These are phyloP conservation scores for Protosalanx chinensis DNA, from an alignment of 2,797 vertebrate genomes.

Conservation along the genomic window DNA sequence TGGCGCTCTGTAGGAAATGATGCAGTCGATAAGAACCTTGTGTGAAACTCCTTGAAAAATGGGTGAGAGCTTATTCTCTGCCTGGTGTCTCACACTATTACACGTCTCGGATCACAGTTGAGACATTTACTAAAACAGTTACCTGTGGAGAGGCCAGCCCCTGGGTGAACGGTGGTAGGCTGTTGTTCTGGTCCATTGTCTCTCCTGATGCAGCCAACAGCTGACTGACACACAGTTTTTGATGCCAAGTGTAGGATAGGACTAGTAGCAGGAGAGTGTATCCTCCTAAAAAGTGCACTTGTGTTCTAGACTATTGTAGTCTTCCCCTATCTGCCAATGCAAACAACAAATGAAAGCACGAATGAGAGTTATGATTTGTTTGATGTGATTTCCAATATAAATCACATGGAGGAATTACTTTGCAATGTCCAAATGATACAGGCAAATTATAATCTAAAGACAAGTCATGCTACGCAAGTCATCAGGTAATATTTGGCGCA, in stretches of 20 bases:
- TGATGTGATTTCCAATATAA: no score
- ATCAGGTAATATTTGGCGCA: no score
- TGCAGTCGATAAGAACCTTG: neutral
- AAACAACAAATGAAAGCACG: no score
- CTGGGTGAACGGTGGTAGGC: conserved; percentile 86
- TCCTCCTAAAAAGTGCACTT: neutral
- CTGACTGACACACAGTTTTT: neutral
- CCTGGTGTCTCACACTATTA: no score
- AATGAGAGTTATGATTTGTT: no score
- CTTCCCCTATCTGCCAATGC: no score
- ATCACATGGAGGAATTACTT: neutral
- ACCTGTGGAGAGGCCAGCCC: conserved; percentile 96
- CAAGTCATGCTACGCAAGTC: neutral
- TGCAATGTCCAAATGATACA: neutral
- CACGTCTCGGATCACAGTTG: neutral
- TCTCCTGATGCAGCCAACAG: conserved; percentile 49
- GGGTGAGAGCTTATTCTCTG: neutral
- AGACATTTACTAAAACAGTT: conserved; percentile 33
- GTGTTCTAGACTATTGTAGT: no score
- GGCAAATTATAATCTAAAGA: neutral
- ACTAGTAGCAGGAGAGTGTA: neutral
- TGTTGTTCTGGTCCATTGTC: conserved; percentile 97
- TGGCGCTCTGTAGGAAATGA: conserved; percentile 73
- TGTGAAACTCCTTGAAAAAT: neutral
- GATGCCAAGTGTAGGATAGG: neutral